Base-by-base conservation (phyloP, 2,797 vertebrate genomes). In the Falco biarmicus region DNA sequence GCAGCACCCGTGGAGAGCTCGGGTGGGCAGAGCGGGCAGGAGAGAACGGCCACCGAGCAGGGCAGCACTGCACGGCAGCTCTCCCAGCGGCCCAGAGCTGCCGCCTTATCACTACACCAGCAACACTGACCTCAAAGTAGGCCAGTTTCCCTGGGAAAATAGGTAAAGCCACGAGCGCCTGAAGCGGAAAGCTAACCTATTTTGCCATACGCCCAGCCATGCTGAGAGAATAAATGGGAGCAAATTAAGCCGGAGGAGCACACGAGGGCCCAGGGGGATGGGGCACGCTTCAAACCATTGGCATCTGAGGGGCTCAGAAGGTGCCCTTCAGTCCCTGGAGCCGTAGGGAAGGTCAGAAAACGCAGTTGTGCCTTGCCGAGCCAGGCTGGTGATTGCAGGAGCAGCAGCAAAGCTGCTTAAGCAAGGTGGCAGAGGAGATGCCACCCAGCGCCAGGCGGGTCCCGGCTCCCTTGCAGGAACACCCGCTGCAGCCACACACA, bases 121-220 rank as follows among this genome's bases (percentile, higher is more conserved):
- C 73, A 69, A 43, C 3, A 54, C 94, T 88, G 74, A 97, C 90
- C 97, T 94, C 96, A 97, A 98, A 98, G 94, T 97, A 98, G 98
- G 97, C 68, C 96, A 93, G n/a, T 87, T 96, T 97, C 96, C 88
- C 91, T 83, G 96, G 97, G 97, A 97, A 97, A 94, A 93, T 48
- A 90, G 97, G 96, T 93, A 65, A 95, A 84, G 84, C 29, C 87
- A 39, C 32, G 73, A 94, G 77, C 0, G 96, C 97, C 97, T 14
- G 73, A n/a, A 96, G 97, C 96, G 5, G 92, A 37, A 68, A 51
- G 19, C 51, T 96, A 95, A 97, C 97, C 97, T 94, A 97, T 91
- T 97, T 97, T 89, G 66, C 90, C 90, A 73, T 59, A 85, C 83
- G 45, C 94, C 29, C 69, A 88, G 89, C 37, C 39, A 83, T 1